These are phyloP conservation scores for Ahaetulla prasina DNA, from an alignment of 2,113 vertebrate genomes.

Conservation along the genomic window DNA sequence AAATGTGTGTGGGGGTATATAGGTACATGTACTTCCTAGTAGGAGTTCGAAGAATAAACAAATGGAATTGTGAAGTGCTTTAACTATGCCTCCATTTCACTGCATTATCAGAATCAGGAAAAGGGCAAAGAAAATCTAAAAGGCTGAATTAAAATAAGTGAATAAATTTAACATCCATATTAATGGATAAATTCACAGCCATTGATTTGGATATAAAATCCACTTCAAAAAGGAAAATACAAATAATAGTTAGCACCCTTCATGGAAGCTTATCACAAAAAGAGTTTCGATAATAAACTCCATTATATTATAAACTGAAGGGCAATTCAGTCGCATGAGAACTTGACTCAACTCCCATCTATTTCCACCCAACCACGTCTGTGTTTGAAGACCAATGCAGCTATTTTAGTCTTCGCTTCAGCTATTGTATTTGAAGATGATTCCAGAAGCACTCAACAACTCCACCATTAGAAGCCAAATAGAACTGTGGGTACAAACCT, in stretches of 20 bases:
- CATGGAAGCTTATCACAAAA: not conserved
- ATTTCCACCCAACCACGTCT: not conserved
- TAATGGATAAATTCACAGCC: not conserved
- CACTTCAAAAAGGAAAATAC: not conserved
- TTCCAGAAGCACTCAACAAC: not conserved
- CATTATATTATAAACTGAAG: not conserved
- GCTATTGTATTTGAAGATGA: not conserved
- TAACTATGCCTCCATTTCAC: not conserved
- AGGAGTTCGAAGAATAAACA: not conserved
- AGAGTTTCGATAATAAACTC: not conserved
- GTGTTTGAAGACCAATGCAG: not conserved
- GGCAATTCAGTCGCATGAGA: not conserved
- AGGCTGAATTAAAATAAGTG: not conserved
- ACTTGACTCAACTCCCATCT: not conserved
- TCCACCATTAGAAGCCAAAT: not conserved
- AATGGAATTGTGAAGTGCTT: not conserved
- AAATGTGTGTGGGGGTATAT: not conserved
- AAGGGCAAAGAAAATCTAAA: not conserved
- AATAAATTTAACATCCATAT: not conserved
- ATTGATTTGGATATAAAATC: not conserved
- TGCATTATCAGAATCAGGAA: not conserved
- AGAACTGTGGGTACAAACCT: constrained; percentile 69
- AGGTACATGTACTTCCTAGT: not conserved
- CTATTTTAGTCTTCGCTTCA: not conserved
- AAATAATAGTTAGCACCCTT: not conserved